phyloP scores from a whole-genome alignment of 2,888 invertebrate genomes.

The Ellobium chinense region DNA sequence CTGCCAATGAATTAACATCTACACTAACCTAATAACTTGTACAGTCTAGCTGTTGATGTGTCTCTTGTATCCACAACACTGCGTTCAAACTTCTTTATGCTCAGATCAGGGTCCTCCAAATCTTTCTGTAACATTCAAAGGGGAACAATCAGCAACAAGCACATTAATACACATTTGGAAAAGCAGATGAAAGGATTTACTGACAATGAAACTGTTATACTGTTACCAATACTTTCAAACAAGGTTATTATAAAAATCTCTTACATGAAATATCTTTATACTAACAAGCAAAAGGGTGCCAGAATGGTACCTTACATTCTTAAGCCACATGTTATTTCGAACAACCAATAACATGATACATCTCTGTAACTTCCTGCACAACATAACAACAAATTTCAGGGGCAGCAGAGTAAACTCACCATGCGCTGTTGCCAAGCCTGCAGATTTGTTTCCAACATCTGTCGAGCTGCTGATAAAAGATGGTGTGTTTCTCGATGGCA shows the following conservation, averaged over 20 bases:
- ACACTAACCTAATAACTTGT: slow-evolving; percentile 65
- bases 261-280: no score
- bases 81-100: slow-evolving; percentile 64
- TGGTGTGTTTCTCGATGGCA: slow-evolving; percentile 69
- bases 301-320: no score
- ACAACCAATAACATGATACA: no score
- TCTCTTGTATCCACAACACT: slow-evolving; percentile 75
- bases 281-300: no score
- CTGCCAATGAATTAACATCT: background rate
- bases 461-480: slow-evolving; percentile 65
- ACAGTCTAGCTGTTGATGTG: slow-evolving; percentile 64
- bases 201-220: no score
- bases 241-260: no score
- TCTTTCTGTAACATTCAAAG: slow-evolving; percentile 57
- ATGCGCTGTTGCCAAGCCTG: slow-evolving; percentile 64
- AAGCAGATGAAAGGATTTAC: no score
- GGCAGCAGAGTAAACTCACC: slow-evolving; percentile 57
- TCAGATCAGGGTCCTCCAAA: slow-evolving; percentile 68
- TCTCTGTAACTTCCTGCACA: no score
- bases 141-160: background rate
- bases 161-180: no score
- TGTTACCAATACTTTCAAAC: no score
- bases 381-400: background rate
- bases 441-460: slow-evolving; percentile 59
- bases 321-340: no score